Percentiles rank a stretch among this genome's conserved stretches.
Evolutionary conservation across 1,140 invertebrate genomes (phyloP).

Genomic region (Nebria ingens): DNA sequence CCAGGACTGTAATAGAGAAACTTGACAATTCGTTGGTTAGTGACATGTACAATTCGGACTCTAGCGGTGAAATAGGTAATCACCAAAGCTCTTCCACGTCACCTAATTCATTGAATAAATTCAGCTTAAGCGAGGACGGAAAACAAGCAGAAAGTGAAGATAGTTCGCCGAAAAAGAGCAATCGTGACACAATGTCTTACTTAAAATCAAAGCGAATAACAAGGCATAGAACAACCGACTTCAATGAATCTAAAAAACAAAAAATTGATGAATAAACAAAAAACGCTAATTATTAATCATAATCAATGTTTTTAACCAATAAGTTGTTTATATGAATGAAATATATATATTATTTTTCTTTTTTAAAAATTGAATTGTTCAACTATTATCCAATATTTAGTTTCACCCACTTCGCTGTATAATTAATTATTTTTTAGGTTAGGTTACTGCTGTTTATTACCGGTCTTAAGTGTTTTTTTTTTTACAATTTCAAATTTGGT

Average conservation of each 20-base stretch:
- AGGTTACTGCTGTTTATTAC: too few relatives aligned
- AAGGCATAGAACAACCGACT: not conserved
- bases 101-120: conserved; percentile 14
- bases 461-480: too few relatives aligned
- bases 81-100: conserved; percentile 11
- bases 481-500: too few relatives aligned
- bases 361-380: too few relatives aligned
- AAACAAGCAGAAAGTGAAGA: not conserved
- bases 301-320: conserved; percentile 1
- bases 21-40: not conserved
- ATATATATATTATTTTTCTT: not conserved
- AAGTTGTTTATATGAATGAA: not conserved
- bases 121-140: conserved; percentile 4
- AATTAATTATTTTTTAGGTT: too few relatives aligned
- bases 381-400: too few relatives aligned
- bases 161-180: conserved; percentile 20
- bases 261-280: conserved; percentile 4
- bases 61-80: conserved; percentile 2
- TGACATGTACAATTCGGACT: not conserved
- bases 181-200: conserved; percentile 29
- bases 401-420: too few relatives aligned
- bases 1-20: conserved; percentile 10
- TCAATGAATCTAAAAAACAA: conserved; percentile 1
- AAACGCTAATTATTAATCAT: not conserved
- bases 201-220: conserved; percentile 26